These are phyloP conservation scores for Drosophila nebulosa DNA, from an alignment of 1,140 invertebrate genomes.

Conservation along the genomic window DNA sequence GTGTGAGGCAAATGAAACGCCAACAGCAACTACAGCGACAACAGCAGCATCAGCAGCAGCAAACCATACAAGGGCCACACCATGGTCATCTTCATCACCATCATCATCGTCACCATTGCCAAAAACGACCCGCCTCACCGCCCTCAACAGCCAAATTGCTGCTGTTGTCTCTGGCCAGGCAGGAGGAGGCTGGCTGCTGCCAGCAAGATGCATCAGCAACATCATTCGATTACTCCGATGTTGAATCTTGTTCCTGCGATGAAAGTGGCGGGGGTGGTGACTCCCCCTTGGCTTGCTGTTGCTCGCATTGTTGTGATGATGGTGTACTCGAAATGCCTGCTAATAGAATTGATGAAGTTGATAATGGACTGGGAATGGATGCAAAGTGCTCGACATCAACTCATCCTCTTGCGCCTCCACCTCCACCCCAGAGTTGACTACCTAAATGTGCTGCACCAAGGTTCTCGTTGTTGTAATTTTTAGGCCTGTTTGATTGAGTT, in stretches of 20 bases:
- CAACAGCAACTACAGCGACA: slow-evolving; percentile 55
- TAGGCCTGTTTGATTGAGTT: slow-evolving; percentile 10
- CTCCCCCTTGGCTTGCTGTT: slow-evolving; percentile 3
- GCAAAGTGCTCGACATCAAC: slow-evolving; percentile 4
- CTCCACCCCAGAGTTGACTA: slow-evolving; percentile 61
- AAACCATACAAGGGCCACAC: slow-evolving; percentile 2
- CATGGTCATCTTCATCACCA: slow-evolving; percentile 17
- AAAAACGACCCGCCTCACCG: slow-evolving; percentile 26
- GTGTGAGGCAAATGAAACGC: slow-evolving; percentile 71
- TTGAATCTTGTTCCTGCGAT: neutral
- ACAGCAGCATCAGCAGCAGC: slow-evolving; percentile 25
- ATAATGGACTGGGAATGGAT: neutral
- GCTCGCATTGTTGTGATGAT: slow-evolving; percentile 1
- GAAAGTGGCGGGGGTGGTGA: neutral
- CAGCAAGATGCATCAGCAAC: neutral
- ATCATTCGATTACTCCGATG: slow-evolving; percentile 2
- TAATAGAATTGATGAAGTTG: slow-evolving; percentile 2
- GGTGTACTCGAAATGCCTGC: slow-evolving; percentile 9
- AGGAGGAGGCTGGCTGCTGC: slow-evolving; percentile 2
- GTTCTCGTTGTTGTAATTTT: slow-evolving; percentile 65
- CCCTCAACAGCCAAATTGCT: slow-evolving; percentile 63
- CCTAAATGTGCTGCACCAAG: slow-evolving; percentile 60
- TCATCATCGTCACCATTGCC: slow-evolving; percentile 13
- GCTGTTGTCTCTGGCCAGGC: slow-evolving; percentile 51
- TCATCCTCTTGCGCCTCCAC: neutral